phyloP scores from a whole-genome alignment of 2,888 invertebrate genomes.

The Blastobasis lacticolella region DNA sequence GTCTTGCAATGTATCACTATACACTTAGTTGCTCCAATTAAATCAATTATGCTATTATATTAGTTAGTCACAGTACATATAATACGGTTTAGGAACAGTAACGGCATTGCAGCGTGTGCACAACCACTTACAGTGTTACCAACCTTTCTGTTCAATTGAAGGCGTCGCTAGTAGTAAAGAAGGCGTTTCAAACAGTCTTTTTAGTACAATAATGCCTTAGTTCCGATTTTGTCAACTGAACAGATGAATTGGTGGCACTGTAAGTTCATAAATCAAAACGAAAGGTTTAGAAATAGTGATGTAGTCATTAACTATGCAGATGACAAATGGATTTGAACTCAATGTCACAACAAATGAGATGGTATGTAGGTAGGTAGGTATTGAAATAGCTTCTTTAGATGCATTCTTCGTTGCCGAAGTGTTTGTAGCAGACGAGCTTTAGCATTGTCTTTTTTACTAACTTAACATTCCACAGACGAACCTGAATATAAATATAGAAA shows the following conservation, averaged over 20 bases:
- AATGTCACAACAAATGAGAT: conserved; percentile 12
- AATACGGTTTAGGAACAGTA: conserved; percentile 23
- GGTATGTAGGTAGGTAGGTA: neutral
- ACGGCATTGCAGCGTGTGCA: conserved; percentile 24
- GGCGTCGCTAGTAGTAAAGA: no score
- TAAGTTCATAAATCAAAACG: conserved; percentile 36
- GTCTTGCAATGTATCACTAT: conserved; percentile 12
- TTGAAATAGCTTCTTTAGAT: neutral
- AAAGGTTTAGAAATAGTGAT: conserved; percentile 28
- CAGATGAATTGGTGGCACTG: neutral
- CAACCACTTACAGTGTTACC: conserved; percentile 9
- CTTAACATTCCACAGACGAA: no score
- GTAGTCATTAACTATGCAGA: conserved; percentile 22
- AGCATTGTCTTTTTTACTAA: no score
- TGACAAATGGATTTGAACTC: conserved; percentile 34
- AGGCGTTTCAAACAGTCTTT: no score
- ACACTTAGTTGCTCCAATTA: conserved; percentile 16
- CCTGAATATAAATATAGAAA: no score
- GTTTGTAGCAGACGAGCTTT: no score
- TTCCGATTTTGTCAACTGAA: no score
- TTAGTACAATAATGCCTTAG: no score
- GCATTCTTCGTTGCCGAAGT: no score
- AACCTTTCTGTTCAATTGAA: no score
- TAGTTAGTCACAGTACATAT: conserved; percentile 6
- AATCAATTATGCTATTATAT: conserved; percentile 14